phyloP scores from a whole-genome alignment of 1,140 invertebrate species.

The Bombyx mandarina region DNA sequence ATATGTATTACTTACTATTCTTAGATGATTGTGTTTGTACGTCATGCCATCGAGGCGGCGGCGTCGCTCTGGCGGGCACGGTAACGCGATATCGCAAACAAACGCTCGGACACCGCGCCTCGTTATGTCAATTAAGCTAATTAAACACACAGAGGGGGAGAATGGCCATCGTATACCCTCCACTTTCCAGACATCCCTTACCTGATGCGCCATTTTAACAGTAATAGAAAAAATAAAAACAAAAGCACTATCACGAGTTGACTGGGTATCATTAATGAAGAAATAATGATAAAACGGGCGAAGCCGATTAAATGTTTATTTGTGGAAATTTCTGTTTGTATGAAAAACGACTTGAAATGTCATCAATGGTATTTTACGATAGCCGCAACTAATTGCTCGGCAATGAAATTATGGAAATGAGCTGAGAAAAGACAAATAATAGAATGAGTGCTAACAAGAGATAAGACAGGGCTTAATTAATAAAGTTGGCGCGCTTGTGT shows the following conservation, averaged over 20 bases:
- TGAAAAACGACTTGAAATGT: no score
- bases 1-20: no score
- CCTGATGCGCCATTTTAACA: constrained; percentile 54
- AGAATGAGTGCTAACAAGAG: constrained; percentile 71
- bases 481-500: constrained; percentile 66
- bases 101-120: constrained; percentile 65
- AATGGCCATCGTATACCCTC: constrained; percentile 31
- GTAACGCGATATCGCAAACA: constrained; percentile 67
- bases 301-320: neutral
- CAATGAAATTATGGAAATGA: constrained; percentile 70
- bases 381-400: constrained; percentile 62
- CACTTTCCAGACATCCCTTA: constrained; percentile 31
- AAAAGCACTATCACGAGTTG: constrained; percentile 24
- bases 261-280: neutral
- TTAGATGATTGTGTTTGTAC: no score
- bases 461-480: constrained; percentile 71
- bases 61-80: constrained; percentile 20
- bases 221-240: constrained; percentile 3
- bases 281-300: no score
- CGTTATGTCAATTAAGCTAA: constrained; percentile 70
- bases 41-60: neutral
- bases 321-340: no score
- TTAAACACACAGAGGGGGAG: constrained; percentile 62
- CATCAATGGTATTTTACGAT: constrained; percentile 31
- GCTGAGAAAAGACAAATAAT: constrained; percentile 70